Evolutionary conservation across 2,888 invertebrate genomes (phyloP).

Genomic region (Conomelus anceps): DNA sequence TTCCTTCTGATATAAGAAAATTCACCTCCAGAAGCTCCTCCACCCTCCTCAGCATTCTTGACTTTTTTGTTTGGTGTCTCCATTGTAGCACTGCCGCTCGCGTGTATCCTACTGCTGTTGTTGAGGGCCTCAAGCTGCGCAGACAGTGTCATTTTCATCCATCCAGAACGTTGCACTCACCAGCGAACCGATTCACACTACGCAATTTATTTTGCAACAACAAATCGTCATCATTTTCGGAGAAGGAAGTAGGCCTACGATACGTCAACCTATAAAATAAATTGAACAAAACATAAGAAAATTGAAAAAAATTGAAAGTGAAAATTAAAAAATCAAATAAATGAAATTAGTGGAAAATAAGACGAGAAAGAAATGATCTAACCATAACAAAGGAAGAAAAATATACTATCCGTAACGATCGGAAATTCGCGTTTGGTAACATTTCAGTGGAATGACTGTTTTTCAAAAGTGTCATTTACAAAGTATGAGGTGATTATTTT

Average conservation of each 20-base stretch:
- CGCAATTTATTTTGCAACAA: not conserved
- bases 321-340: not conserved
- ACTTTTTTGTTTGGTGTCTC: not conserved
- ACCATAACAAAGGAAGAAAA: not conserved
- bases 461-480: too few species aligned
- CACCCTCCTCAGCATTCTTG: not conserved
- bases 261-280: not conserved
- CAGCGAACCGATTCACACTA: not conserved
- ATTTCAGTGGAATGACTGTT: too few species aligned
- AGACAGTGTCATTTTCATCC: not conserved
- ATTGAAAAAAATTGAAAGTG: not conserved
- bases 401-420: too few species aligned
- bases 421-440: too few species aligned
- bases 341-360: not conserved
- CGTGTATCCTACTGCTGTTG: not conserved
- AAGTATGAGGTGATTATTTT: too few species aligned
- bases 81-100: not conserved
- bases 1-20: not conserved
- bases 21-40: not conserved
- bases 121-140: not conserved
- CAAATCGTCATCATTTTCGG: not conserved
- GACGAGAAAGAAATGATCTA: not conserved
- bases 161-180: not conserved
- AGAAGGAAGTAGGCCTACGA: not conserved
- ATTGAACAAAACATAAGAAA: not conserved